These are phyloP conservation scores for Pelusios castaneus DNA, from an alignment of 2,113 vertebrate genomes.

Conservation along the genomic window DNA sequence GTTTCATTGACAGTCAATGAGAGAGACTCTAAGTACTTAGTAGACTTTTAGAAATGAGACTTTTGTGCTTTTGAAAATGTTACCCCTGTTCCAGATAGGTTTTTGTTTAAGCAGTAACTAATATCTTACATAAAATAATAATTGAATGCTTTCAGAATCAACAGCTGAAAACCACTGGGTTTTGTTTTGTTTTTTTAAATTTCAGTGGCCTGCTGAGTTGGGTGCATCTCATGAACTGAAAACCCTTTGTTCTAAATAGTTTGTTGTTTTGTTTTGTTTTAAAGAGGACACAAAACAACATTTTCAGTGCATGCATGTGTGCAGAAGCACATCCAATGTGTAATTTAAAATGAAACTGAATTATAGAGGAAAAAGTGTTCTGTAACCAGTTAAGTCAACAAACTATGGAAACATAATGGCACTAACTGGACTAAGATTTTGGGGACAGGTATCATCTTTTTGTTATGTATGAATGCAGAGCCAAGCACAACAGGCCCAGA, in stretches of 20 bases:
- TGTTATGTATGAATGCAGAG: neutral
- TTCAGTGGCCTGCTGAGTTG: neutral
- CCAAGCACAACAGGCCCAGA: neutral
- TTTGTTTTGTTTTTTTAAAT: neutral
- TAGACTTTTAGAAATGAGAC: neutral
- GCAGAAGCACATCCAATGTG: neutral
- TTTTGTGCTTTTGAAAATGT: neutral
- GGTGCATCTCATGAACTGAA: neutral
- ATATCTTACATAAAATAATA: neutral
- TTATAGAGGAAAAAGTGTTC: fast-evolving
- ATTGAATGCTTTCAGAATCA: neutral
- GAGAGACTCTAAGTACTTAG: neutral
- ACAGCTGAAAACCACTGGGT: neutral
- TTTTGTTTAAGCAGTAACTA: neutral
- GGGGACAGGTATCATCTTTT: neutral
- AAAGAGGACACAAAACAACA: neutral
- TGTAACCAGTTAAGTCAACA: neutral
- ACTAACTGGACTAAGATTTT: neutral
- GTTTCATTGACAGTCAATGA: neutral
- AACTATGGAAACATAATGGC: neutral
- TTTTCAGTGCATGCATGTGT: neutral
- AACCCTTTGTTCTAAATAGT: neutral
- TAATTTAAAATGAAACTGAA: neutral
- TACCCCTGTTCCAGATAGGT: neutral
- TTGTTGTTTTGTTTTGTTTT: neutral